A percentile compares a stretch with the other conserved stretches of the same genome.
Evolutionary conservation across 2,888 invertebrate species (phyloP).

Genomic region (Patella depressa): DNA sequence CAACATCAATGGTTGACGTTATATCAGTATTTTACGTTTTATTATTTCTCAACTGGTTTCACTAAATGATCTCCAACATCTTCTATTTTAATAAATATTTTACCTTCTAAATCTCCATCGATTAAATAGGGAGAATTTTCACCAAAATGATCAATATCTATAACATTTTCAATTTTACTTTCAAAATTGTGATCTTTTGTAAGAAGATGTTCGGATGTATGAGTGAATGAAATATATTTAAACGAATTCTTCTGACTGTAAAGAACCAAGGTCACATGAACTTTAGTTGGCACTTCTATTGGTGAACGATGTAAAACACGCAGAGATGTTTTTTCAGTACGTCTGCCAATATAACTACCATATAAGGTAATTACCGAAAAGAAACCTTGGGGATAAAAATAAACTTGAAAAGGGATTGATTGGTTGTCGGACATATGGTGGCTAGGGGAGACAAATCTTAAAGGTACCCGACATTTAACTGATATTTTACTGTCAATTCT

Average conservation of each 20-base stretch:
- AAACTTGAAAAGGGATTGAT: slow-evolving; percentile 24
- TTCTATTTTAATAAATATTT: slow-evolving; percentile 57
- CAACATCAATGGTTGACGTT: too few relatives aligned
- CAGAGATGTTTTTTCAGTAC: slow-evolving; percentile 52
- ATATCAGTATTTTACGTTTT: too few relatives aligned
- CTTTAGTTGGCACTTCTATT: slow-evolving; percentile 34
- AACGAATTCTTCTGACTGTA: slow-evolving; percentile 57
- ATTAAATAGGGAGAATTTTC: slow-evolving; percentile 58
- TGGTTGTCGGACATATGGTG: slow-evolving; percentile 5
- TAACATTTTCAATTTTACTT: slow-evolving; percentile 50
- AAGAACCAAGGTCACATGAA: slow-evolving; percentile 54
- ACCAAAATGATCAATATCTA: slow-evolving; percentile 46
- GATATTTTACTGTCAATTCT: slow-evolving; percentile 57
- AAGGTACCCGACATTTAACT: slow-evolving; percentile 45
- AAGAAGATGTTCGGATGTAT: slow-evolving; percentile 45
- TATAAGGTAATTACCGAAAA: slow-evolving; percentile 59
- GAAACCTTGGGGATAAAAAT: slow-evolving; percentile 59
- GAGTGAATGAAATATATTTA: slow-evolving; percentile 55
- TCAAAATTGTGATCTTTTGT: slow-evolving; percentile 34
- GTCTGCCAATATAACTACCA: slow-evolving; percentile 55
- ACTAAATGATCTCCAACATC: slow-evolving; percentile 41
- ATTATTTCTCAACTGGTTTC: too few relatives aligned
- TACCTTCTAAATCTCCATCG: slow-evolving; percentile 55
- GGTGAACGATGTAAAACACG: slow-evolving; percentile 41
- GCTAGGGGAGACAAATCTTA: slow-evolving; percentile 39